Conservation (phyloP, 53 echinoderm and acorn worm species). For the Holothuria scabra region DNA sequence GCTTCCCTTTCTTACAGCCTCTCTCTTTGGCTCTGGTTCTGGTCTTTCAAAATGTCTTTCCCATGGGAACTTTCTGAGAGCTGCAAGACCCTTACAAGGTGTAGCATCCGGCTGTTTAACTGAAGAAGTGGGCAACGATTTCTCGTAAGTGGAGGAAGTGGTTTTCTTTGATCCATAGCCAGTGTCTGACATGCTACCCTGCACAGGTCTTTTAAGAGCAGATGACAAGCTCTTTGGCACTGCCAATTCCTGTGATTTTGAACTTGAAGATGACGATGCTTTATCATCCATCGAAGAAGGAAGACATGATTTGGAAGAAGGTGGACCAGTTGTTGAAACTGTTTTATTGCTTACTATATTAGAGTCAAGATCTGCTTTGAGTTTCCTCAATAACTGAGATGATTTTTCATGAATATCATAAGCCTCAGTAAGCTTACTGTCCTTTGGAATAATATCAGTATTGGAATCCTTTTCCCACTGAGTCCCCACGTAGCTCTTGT, state of each 20-base stretch:
- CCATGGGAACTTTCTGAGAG: conserved; percentile 1
- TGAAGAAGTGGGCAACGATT: background rate
- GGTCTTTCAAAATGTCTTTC: background rate
- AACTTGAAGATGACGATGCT: background rate
- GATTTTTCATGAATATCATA: background rate
- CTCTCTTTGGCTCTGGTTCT: background rate
- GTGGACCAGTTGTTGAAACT: background rate
- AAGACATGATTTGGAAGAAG: background rate
- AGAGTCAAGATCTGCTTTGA: conserved; percentile 24
- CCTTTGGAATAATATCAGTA: too few relatives aligned
- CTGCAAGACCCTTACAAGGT: background rate
- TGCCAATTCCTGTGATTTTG: conserved; percentile 24
- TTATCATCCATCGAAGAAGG: background rate
- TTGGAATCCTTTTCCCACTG: too few relatives aligned
- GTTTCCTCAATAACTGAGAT: conserved; percentile 7
- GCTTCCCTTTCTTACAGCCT: conserved; percentile 26
- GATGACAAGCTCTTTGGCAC: conserved; percentile 38
- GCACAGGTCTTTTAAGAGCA: background rate
- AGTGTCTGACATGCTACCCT: background rate
- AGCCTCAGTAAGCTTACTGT: too few relatives aligned
- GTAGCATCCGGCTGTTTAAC: background rate
- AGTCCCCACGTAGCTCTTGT: too few relatives aligned
- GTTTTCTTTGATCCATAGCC: background rate
- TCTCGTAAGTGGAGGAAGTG: too few relatives aligned
- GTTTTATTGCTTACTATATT: background rate